These are phyloP conservation scores for Alcis repandata DNA, from an alignment of 2,888 invertebrate genomes.

Conservation along the genomic window DNA sequence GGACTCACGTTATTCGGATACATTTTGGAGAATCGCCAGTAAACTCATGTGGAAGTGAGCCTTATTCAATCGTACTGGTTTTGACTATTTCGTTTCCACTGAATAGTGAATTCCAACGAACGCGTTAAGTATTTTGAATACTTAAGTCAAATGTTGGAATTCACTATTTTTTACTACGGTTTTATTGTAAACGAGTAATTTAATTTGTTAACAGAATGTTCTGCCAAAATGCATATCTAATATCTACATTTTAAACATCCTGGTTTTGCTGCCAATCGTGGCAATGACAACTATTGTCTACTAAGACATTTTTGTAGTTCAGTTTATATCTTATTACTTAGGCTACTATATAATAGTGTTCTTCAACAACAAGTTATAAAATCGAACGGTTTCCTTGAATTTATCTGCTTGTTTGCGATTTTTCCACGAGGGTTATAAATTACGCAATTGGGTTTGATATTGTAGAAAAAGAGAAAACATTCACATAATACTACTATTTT, in stretches of 20 bases:
- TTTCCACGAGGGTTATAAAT: conserved; percentile 40
- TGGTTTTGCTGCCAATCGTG: not conserved
- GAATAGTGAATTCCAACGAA: no score
- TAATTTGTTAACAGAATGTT: no score
- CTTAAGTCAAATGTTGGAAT: no score
- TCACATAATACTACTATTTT: not conserved
- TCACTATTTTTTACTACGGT: no score
- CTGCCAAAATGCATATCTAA: no score
- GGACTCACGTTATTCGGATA: not conserved
- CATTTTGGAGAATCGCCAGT: conserved; percentile 52
- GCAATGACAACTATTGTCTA: not conserved
- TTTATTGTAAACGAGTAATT: no score
- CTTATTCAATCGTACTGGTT: conserved; percentile 3
- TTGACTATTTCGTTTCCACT: no score
- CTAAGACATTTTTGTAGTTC: not conserved
- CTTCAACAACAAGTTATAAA: conserved; percentile 29
- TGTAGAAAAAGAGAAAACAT: not conserved
- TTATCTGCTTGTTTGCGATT: conserved; percentile 51
- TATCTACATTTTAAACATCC: no score
- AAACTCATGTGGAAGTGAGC: conserved; percentile 42
- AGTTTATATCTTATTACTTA: not conserved
- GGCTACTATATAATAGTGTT: conserved; percentile 1
- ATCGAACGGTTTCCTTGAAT: conserved; percentile 28
- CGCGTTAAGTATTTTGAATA: no score
- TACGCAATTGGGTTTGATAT: conserved; percentile 33